A percentile compares a stretch with the other conserved stretches of the same genome.
phyloP scores from a whole-genome alignment of 2,888 invertebrate species.

The Tenthredo livida region DNA sequence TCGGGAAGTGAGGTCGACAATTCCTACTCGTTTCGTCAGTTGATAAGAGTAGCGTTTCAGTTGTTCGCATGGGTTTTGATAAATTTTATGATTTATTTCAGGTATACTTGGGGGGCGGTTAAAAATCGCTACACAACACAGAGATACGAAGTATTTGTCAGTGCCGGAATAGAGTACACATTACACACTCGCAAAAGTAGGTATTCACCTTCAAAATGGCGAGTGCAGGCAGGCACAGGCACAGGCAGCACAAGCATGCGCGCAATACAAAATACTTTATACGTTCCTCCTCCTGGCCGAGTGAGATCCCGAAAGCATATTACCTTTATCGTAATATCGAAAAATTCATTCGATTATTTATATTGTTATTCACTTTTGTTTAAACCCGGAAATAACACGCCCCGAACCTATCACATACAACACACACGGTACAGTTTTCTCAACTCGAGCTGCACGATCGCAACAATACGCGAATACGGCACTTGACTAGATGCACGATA shows the following conservation, averaged over 20 bases:
- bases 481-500: constrained; percentile 58
- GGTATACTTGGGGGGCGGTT: neutral
- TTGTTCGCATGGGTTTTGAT: constrained; percentile 25
- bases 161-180: constrained; percentile 55
- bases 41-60: neutral
- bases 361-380: constrained; percentile 38
- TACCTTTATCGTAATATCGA: constrained; percentile 54
- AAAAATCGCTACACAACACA: constrained; percentile 1
- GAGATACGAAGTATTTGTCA: constrained; percentile 39
- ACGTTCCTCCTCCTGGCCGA: constrained; percentile 46
- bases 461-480: constrained; percentile 64
- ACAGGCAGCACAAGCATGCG: constrained; percentile 71
- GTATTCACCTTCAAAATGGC: constrained; percentile 77
- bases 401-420: constrained; percentile 71
- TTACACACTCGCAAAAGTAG: constrained; percentile 62
- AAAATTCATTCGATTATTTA: constrained; percentile 55
- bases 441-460: constrained; percentile 58
- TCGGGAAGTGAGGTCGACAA: constrained; percentile 57
- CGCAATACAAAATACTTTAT: constrained; percentile 63
- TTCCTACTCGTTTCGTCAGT: constrained; percentile 1
- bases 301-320: constrained; percentile 60
- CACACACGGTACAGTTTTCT: constrained; percentile 57
- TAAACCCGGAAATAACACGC: constrained; percentile 71
- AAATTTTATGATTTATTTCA: neutral
- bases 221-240: constrained; percentile 66